Percentiles rank a stretch among this genome's conserved stretches.
Conservation (phyloP, 2,797 vertebrate genomes). For the Macropodus opercularis region DNA sequence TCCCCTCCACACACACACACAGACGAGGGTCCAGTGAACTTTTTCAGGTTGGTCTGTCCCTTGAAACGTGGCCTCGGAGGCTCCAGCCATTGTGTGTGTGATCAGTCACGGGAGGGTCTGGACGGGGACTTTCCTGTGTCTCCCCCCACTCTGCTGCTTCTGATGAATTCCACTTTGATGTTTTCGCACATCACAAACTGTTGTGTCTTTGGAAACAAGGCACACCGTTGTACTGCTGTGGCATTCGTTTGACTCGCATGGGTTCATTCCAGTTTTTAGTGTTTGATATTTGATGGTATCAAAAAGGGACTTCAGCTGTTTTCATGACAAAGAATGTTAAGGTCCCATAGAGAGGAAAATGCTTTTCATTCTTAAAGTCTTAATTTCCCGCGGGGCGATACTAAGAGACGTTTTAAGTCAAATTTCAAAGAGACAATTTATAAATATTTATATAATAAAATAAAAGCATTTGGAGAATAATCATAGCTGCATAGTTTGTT, state of each 20-base stretch:
- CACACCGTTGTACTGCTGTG: conserved; percentile 5
- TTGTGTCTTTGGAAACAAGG: conserved; percentile 25
- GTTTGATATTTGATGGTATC: conserved; percentile 8
- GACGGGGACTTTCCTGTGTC: conserved; percentile 11
- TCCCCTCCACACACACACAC: conserved; percentile 28
- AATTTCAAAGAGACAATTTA: not conserved
- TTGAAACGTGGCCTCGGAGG: conserved; percentile 56
- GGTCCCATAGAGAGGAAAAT: not conserved
- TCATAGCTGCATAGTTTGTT: not conserved
- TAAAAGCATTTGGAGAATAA: not conserved
- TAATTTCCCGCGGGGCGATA: not conserved
- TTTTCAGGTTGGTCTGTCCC: conserved; percentile 60
- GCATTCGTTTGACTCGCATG: not conserved
- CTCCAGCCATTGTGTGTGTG: conserved; percentile 57
- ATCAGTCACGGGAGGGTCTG: conserved; percentile 42
- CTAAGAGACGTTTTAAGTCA: not conserved
- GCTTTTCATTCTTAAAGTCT: not conserved
- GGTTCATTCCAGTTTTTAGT: not conserved
- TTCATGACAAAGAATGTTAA: conserved; percentile 2
- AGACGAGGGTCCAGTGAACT: conserved; percentile 36
- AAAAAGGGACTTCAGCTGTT: conserved; percentile 14
- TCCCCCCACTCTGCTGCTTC: conserved; percentile 37
- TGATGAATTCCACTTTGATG: conserved; percentile 58
- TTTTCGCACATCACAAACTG: conserved; percentile 35
- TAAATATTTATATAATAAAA: not conserved